These are phyloP conservation scores for Tanytarsus gracilentus DNA, from an alignment of 2,888 invertebrate genomes.

Conservation along the genomic window DNA sequence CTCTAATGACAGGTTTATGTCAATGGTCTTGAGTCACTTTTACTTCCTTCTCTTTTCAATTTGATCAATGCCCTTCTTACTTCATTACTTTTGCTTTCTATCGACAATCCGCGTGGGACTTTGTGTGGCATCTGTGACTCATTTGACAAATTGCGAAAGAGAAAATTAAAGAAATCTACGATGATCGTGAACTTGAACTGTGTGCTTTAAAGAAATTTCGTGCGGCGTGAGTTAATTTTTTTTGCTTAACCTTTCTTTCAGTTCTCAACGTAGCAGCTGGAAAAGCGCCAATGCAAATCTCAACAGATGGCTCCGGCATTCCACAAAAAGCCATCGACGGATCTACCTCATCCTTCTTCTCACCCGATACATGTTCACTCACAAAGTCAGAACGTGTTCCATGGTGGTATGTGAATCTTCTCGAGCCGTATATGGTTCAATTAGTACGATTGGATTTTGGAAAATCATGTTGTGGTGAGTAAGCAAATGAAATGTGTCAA, in stretches of 20 bases:
- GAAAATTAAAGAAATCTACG: neutral
- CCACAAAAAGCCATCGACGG: conserved; percentile 89
- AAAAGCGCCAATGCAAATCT: conserved; percentile 90
- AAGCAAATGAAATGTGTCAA: neutral
- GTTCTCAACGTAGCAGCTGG: conserved; percentile 90
- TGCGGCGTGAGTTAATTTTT: neutral
- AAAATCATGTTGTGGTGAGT: conserved; percentile 82
- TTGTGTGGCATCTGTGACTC: neutral
- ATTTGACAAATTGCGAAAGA: neutral
- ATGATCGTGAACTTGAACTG: neutral
- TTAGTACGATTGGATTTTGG: conserved; percentile 84
- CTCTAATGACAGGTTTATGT: too few relatives aligned
- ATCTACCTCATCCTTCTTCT: conserved; percentile 74
- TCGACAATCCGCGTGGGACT: neutral
- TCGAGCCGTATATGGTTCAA: conserved; percentile 93
- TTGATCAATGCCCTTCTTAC: neutral
- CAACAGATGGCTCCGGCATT: conserved; percentile 70
- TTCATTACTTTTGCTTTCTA: neutral
- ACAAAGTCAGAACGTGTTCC: conserved; percentile 75
- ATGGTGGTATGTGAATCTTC: conserved; percentile 92
- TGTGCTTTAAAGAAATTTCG: neutral
- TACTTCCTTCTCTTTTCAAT: neutral
- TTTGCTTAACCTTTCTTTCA: conserved; percentile 43
- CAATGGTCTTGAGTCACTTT: neutral
- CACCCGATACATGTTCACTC: conserved; percentile 74